Evolutionary conservation across 2,888 invertebrate genomes (phyloP), one percentile per base, ranked within the genome.

Genomic region (Cylloceria caligata): DNA sequence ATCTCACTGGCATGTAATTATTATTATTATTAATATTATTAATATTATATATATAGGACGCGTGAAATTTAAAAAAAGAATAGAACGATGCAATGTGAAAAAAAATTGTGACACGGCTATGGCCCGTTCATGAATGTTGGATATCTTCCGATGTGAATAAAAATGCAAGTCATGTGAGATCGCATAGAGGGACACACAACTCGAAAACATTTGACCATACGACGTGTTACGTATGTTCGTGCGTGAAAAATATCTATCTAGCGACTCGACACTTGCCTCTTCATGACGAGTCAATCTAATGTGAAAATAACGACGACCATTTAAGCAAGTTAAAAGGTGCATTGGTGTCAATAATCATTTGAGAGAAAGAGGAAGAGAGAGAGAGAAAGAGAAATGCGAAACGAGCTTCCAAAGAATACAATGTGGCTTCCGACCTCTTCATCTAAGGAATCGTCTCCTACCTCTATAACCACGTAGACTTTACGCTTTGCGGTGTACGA

Each of bases 281-380:
- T 65, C 47, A 36, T 60, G 79, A 79, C 69, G 65, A 65, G 55
- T 78, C 84, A 84, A 87, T 87, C 86, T 84, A 87, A 86, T 84
- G 83, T 85, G 74, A 84, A 86, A 86, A 77, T 83, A 86, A 86
- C 85, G 83, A 87, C 65, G 87, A 87, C 83, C 86, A 81, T 88
- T 88, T 87, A 85, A 88, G 87, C 88, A 86, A 87, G 84, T 88
- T 88, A 86, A 88, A 82, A 88, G 88, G 87, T 88, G 87, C 86
- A 87, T 88, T 85, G 83, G 86, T 86, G 88, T 88, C 86, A 88
- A 88, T 86, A 86, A 87, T 87, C 86, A 83, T 80, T 81, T 84
- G 85, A 83, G 77, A 72, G 30, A 65, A 42, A 21, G 39, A 57
- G 16, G 34, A 24, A 36, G 57, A 69, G 27, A 52, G 76, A 11